Conservation (phyloP, 2,113 vertebrate species). For the Upupa epops region DNA sequence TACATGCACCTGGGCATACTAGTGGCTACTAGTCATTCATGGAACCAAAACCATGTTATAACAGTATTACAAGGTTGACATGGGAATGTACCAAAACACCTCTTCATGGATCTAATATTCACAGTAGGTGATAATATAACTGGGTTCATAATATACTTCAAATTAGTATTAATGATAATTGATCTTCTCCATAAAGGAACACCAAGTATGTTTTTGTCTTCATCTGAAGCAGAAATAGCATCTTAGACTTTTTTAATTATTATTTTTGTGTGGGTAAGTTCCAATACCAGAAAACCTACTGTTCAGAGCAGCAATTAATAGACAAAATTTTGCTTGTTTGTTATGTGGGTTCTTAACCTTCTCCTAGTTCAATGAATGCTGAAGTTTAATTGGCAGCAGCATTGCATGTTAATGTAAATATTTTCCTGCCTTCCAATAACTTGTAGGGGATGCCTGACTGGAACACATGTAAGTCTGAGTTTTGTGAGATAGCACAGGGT, state of each 20-base stretch:
- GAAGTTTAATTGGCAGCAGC: background rate
- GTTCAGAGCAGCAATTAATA: background rate
- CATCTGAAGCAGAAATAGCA: background rate
- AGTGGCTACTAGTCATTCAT: background rate
- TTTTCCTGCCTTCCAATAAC: background rate
- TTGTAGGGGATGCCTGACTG: background rate
- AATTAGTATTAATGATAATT: background rate
- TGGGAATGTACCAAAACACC: background rate
- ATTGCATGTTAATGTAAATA: background rate
- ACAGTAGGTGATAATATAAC: background rate
- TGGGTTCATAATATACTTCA: background rate
- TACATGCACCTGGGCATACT: rapidly evolving
- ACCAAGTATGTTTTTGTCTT: background rate
- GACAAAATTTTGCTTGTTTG: background rate
- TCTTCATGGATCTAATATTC: background rate
- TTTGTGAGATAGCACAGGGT: background rate
- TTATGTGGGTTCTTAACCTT: background rate
- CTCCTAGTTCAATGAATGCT: background rate
- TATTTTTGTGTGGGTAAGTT: background rate
- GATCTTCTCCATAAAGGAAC: background rate
- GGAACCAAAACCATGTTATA: background rate
- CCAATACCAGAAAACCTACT: background rate
- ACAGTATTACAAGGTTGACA: background rate
- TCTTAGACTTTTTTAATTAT: background rate
- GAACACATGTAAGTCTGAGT: background rate